Conservation (phyloP, 2,113 vertebrate species). For the Pipra filicauda region DNA sequence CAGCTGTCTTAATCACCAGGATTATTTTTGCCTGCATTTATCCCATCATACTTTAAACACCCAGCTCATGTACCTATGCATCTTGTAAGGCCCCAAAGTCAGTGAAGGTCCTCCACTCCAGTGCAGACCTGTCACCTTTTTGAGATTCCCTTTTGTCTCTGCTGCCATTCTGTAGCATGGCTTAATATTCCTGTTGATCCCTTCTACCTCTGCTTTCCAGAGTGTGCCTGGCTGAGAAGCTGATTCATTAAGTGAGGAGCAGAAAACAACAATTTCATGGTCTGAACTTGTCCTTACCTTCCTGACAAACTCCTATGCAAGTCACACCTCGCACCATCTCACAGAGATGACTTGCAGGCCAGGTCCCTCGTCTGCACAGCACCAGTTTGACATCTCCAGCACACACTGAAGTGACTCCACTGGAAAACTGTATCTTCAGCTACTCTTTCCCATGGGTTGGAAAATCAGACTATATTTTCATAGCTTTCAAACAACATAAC, state of each 20-base stretch:
- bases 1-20: not conserved
- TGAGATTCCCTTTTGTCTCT: not conserved
- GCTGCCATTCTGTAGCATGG: fast-evolving
- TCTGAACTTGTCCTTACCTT: not conserved
- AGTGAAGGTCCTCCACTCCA: not conserved
- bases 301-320: not conserved
- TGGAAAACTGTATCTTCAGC: not conserved
- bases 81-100: not conserved
- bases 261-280: not conserved
- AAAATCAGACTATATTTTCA: constrained; percentile 51
- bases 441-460: not conserved
- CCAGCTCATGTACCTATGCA: not conserved
- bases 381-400: not conserved
- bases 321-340: not conserved
- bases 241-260: not conserved
- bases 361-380: not conserved
- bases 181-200: not conserved
- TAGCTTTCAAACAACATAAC: constrained; percentile 45
- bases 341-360: not conserved
- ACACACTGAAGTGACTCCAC: not conserved
- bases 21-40: not conserved
- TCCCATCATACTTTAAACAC: not conserved
- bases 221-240: not conserved
- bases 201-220: not conserved
- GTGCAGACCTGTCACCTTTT: not conserved